Base-by-base conservation (phyloP, 1,140 invertebrate species). In the Centruroides sculpturatus region DNA sequence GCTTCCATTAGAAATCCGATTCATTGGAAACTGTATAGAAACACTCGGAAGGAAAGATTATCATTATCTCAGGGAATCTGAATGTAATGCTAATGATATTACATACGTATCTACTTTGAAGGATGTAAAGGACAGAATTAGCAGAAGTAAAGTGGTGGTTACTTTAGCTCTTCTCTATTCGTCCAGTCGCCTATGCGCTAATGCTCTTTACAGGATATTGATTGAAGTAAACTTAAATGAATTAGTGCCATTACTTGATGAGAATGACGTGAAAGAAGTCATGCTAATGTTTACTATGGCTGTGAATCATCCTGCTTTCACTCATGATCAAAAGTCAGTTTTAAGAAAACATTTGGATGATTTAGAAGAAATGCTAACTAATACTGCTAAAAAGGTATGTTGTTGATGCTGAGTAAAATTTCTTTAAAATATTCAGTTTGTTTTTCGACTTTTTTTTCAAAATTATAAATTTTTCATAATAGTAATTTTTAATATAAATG, bases 251-350 rank as follows among this genome's bases (percentile, higher is more conserved):
- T 41, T 41, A 41, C 41, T 70, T 61, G 69, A 74, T 64, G 65
- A 68, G 6, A 63, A 78, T 61, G 75, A 79, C 3, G 75, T 88
- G 56, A 84, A 89, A 67, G 89, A 94, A 72, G 78, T 95, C 66
- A 75, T 92, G 62, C 75, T 94, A 49, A 77, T 95, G 34, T 91
- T 91, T 69, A 89, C 87, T 48, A 86, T 97, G 83, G 92, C 88
- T 63, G 79, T 88, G 66, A 85, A 92, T 78, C 92, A 96, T 78
- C 92, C 92, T 60, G 91, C 90, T 12, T 97, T 96, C 76, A 88
- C 84, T 55, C 92, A 89, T 74, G 85, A 92, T 68, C 89, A 96
- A 72, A 89, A 89, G 72, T 41, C 41, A 41, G 8, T 41, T 41
- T 41, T 41, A 8, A 41, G 41, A 41, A 41, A 41, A 41, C 41